Conservation (phyloP, 1,140 invertebrate species). For the Calephelis virginiensis region DNA sequence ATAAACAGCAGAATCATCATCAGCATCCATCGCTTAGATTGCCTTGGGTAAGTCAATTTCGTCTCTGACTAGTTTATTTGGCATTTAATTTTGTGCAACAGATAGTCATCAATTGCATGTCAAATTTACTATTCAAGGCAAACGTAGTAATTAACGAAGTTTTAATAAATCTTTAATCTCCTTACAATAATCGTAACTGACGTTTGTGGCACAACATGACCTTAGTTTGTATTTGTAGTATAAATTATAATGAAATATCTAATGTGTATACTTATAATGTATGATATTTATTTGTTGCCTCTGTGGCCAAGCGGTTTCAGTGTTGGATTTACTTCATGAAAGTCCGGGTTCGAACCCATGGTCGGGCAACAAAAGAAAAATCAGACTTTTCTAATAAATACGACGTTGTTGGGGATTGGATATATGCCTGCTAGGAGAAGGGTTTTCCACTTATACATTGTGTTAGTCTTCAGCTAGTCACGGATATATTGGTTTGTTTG, state of each 20-base stretch:
- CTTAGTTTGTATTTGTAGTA: background rate
- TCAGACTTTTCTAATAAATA: too few species aligned
- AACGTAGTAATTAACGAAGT: conserved; percentile 20
- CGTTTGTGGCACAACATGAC: conserved; percentile 25
- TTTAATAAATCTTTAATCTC: conserved; percentile 26
- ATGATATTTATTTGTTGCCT: background rate
- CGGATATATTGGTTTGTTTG: too few species aligned
- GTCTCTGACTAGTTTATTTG: conserved; percentile 10
- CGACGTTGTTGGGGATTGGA: too few species aligned
- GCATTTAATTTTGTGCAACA: conserved; percentile 15
- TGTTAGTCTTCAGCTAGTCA: too few species aligned
- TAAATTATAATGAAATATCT: background rate
- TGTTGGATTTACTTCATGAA: too few species aligned
- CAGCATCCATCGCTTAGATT: background rate
- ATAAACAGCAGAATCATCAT: too few species aligned
- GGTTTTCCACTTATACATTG: too few species aligned
- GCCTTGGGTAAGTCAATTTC: background rate
- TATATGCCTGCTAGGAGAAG: too few species aligned
- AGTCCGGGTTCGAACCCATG: too few species aligned
- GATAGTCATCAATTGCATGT: background rate
- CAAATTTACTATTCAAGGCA: background rate
- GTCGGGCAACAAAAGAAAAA: too few species aligned
- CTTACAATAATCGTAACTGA: conserved; percentile 37
- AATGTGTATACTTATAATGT: conserved; percentile 1
- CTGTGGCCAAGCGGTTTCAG: too few species aligned